Conservation (phyloP, 2,888 invertebrate genomes). For the Molanna angustata region DNA sequence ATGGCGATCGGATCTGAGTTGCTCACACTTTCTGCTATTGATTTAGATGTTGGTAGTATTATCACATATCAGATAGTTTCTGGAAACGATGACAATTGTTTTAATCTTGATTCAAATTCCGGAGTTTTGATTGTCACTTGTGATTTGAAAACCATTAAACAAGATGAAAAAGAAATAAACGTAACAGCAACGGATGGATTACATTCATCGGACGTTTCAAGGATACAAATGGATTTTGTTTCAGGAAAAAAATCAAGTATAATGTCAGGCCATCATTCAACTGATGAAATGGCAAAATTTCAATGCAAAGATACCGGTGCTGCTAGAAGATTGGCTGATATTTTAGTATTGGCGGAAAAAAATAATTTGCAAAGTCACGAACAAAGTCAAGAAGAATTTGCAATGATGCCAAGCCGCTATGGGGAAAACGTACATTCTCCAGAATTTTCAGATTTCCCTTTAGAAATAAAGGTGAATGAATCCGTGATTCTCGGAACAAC, state of each 20-base stretch:
- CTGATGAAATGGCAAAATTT: slow-evolving; percentile 62
- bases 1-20: slow-evolving; percentile 77
- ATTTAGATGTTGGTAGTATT: slow-evolving; percentile 87
- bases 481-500: slow-evolving; percentile 78
- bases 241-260: slow-evolving; percentile 60
- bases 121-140: slow-evolving; percentile 82
- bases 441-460: slow-evolving; percentile 81
- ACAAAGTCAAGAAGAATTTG: slow-evolving; percentile 58
- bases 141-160: slow-evolving; percentile 70
- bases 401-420: slow-evolving; percentile 78
- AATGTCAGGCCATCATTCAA: slow-evolving; percentile 43
- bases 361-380: slow-evolving; percentile 67
- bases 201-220: slow-evolving; percentile 84
- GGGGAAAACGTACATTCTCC: slow-evolving; percentile 86
- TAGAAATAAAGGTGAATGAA: slow-evolving; percentile 81
- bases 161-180: slow-evolving; percentile 68
- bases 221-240: slow-evolving; percentile 72
- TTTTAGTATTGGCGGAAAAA: slow-evolving; percentile 75
- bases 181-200: slow-evolving; percentile 92
- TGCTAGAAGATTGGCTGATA: slow-evolving; percentile 73
- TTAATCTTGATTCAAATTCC: slow-evolving; percentile 74
- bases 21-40: slow-evolving; percentile 86
- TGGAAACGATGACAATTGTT: slow-evolving; percentile 90
- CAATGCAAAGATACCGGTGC: slow-evolving; percentile 87
- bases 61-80: slow-evolving; percentile 84